Evolutionary conservation across 2,797 vertebrate species (phyloP).

Genomic region (Hapalemur alaotrensis): DNA sequence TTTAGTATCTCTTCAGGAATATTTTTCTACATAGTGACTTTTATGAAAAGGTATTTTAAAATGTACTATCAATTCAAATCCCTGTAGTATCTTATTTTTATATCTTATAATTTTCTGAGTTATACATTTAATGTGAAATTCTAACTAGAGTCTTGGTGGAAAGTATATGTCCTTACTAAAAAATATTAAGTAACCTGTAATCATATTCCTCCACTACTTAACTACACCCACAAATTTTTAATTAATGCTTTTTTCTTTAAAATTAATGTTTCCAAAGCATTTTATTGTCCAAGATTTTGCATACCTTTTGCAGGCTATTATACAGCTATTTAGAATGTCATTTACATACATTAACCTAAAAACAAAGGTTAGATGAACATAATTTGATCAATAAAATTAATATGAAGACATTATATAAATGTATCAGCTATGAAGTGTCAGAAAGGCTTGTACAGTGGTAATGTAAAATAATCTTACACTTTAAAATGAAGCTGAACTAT

Average conservation of each 20-base stretch:
- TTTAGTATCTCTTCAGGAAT: not conserved
- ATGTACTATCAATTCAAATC: not conserved
- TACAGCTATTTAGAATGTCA: not conserved
- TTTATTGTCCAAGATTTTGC: not conserved
- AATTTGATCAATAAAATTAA: not conserved
- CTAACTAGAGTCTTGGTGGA: conserved; percentile 62
- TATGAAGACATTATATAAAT: not conserved
- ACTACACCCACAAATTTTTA: not conserved
- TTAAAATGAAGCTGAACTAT: not conserved
- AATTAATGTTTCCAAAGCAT: not conserved
- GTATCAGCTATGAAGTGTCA: not conserved
- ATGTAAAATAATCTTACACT: not conserved
- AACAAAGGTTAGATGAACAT: not conserved
- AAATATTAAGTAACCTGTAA: not conserved
- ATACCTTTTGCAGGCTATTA: not conserved
- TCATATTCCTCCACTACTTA: not conserved
- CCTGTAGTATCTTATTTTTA: conserved; percentile 46
- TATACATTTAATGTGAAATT: conserved; percentile 67
- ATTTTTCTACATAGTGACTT: not conserved
- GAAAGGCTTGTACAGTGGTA: not conserved
- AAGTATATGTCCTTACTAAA: conserved; percentile 51
- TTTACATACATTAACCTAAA: not conserved
- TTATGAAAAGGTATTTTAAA: conserved; percentile 34
- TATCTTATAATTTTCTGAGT: conserved; percentile 19
- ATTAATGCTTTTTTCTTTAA: not conserved